These are phyloP conservation scores for Takifugu ocellatus DNA, from an alignment of 2,797 vertebrate species.

Conservation along the genomic window DNA sequence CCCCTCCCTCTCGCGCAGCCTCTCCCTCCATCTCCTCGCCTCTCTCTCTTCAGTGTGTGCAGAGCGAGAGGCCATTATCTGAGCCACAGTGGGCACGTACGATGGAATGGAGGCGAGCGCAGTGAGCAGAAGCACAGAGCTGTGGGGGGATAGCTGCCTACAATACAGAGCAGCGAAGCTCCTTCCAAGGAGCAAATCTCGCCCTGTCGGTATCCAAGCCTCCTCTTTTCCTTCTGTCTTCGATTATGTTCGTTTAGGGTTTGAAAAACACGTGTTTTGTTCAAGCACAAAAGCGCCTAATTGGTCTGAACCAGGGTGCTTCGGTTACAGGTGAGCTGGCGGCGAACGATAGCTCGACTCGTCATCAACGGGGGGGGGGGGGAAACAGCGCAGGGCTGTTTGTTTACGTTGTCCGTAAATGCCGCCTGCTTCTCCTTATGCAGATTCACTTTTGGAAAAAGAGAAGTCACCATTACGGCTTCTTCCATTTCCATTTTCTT, in stretches of 20 bases:
- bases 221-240: conserved; percentile 36
- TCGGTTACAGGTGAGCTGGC: conserved; percentile 25
- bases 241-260: conserved; percentile 27
- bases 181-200: conserved; percentile 55
- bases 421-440: conserved; percentile 23
- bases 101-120: conserved; percentile 81
- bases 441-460: conserved; percentile 21
- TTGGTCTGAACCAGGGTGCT: conserved; percentile 19
- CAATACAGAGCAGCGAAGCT: conserved; percentile 64
- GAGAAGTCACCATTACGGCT: conserved; percentile 20
- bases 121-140: conserved; percentile 69
- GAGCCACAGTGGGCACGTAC: conserved; percentile 82
- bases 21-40: conserved; percentile 70
- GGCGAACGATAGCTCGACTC: conserved; percentile 29
- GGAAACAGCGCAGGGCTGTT: conserved; percentile 22
- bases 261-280: conserved; percentile 21
- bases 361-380: conserved; percentile 36
- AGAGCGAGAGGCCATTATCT: conserved; percentile 85
- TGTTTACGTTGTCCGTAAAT: conserved; percentile 29
- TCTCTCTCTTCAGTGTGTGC: conserved; percentile 73
- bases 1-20: conserved; percentile 59
- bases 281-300: conserved; percentile 30
- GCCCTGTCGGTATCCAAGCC: conserved; percentile 38
- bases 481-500: conserved; percentile 28
- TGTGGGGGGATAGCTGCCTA: conserved; percentile 58